Evolutionary conservation across 2,113 vertebrate genomes (phyloP).

Genomic region (Ctenomys sociabilis): DNA sequence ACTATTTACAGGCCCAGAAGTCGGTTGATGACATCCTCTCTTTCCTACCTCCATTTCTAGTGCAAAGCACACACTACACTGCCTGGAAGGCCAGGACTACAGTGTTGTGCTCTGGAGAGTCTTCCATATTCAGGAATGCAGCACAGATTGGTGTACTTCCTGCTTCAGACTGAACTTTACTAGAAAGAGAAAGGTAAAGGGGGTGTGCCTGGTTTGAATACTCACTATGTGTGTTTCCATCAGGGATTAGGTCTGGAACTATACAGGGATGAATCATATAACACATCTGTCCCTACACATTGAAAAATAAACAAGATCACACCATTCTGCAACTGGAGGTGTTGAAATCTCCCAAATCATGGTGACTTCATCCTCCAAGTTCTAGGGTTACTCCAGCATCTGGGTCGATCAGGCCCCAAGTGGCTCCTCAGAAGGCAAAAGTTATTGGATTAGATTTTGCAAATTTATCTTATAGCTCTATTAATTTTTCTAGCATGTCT

Average conservation of each 20-base stretch:
- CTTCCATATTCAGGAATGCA: background rate
- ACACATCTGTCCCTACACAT: background rate
- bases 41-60: conserved; percentile 44
- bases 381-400: background rate
- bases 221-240: background rate
- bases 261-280: background rate
- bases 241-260: background rate
- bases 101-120: conserved; percentile 46
- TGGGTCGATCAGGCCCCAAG: background rate
- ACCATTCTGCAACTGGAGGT: background rate
- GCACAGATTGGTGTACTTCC: conserved; percentile 15
- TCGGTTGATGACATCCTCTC: conserved; percentile 74
- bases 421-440: background rate
- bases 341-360: background rate
- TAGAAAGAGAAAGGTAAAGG: background rate
- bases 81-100: background rate
- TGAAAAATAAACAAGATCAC: background rate
- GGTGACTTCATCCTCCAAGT: background rate
- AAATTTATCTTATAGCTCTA: conserved; percentile 54
- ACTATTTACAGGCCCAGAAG: conserved; percentile 58
- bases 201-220: background rate
- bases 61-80: background rate
- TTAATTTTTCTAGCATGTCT: conserved; percentile 75
- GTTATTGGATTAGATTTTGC: conserved; percentile 69
- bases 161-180: conserved; percentile 57